Base-by-base conservation (phyloP, 2,113 vertebrate species). In the Electrona antarctica region DNA sequence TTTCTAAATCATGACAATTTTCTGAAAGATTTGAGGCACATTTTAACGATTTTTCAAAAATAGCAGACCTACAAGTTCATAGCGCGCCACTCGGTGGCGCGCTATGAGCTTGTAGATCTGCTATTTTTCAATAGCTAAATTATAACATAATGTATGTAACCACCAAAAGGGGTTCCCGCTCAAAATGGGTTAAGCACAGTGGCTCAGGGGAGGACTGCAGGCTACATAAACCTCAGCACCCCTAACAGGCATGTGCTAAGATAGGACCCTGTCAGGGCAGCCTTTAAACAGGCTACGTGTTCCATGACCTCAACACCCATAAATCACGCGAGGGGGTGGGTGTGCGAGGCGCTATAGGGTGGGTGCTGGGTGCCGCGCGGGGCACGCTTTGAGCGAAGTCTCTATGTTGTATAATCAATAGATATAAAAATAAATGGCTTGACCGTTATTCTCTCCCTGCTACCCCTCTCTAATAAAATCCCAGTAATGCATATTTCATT, bases 401-500 rank as follows among this genome's bases (percentile, higher is more conserved):
- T 92, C 92, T 91, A 90, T 93, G 91, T 93, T 94, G 91, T 93
- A 91, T 92, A 94, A 94, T 94, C 93, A 94, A 94, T 94, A 94
- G 90, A 91, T 93, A 93, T 94, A 94, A 94, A 93, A 94, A 93
- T 91, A 93, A 93, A 94, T 92, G 92, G 92, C 91, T 86, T 88
- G 90, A 91, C 91, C 87, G 88, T 92, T 91, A 93, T 93, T 94
- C 92, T 92, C 89, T 84, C 81, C 83, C 88, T 85, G 89, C 88
- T 93, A 90, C 90, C 87, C 81, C 81, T 85, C 90, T 86, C 91
- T 94, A 94, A 94, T 94, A 94, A 94, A 94, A 94, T 91, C 90
- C 90, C 89, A 82, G 91, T 94, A 94, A 94, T 94, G 93, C 93
- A 94, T 94, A 94, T 94, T 94, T 94, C 93, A 94, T 94, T 94